phyloP scores from a whole-genome alignment of 2,113 vertebrate genomes.

The Phycodurus eques region DNA sequence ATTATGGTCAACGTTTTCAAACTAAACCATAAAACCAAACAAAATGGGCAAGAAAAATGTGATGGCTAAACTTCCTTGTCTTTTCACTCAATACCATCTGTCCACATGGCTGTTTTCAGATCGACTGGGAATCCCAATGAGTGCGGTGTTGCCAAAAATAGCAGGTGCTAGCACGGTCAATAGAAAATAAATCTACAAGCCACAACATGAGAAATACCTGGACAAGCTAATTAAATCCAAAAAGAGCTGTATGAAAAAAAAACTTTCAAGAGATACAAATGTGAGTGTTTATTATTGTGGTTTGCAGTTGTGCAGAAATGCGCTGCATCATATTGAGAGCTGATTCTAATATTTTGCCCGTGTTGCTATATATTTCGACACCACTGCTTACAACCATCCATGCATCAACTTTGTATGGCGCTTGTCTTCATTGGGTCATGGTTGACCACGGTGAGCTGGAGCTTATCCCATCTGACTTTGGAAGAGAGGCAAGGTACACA shows the following conservation, averaged over 20 bases:
- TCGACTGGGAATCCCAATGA: slow-evolving; percentile 52
- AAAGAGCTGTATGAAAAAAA: neutral
- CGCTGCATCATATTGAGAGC: neutral
- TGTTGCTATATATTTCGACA: neutral
- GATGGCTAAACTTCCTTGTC: slow-evolving; percentile 30
- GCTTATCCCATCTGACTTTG: neutral
- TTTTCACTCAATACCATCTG: slow-evolving; percentile 56
- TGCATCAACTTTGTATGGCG: neutral
- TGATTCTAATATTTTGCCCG: neutral
- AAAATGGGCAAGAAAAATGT: slow-evolving; percentile 6
- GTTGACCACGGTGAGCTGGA: too few relatives aligned
- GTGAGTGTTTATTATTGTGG: neutral
- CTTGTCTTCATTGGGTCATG: too few relatives aligned
- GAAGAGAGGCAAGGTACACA: too few relatives aligned
- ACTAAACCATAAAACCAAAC: slow-evolving; percentile 8
- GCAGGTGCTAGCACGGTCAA: slow-evolving; percentile 24
- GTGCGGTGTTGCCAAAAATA: slow-evolving; percentile 37
- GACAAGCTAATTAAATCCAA: neutral
- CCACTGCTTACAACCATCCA: neutral
- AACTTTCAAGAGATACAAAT: neutral
- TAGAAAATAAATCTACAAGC: slow-evolving; percentile 28
- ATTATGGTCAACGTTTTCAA: slow-evolving; percentile 19
- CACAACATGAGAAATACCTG: neutral
- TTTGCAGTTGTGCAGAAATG: slow-evolving; percentile 10
- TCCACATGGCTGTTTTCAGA: slow-evolving; percentile 58